Evolutionary conservation across 2,888 invertebrate species (phyloP).

Genomic region (Strigamia transsilvanica): DNA sequence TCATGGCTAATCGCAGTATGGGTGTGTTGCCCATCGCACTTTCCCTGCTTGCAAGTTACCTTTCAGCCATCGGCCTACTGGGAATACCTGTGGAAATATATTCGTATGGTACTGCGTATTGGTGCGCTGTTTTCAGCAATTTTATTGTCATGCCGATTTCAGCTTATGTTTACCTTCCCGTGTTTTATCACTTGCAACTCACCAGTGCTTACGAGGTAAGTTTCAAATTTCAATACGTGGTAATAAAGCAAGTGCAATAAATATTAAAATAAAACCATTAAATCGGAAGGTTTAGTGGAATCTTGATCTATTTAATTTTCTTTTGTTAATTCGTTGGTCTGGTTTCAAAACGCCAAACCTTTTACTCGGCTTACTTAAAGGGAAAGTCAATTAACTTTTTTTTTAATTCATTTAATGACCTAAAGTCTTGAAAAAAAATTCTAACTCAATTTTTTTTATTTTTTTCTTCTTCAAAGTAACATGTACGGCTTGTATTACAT

Average conservation of each 20-base stretch:
- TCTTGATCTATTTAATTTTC: not conserved
- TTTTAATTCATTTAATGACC: too few species aligned
- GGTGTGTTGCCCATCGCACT: slow-evolving; percentile 87
- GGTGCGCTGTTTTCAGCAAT: slow-evolving; percentile 62
- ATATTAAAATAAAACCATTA: not conserved
- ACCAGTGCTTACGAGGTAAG: slow-evolving; percentile 86
- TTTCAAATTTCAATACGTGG: not conserved
- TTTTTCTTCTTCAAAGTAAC: too few species aligned
- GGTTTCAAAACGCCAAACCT: too few species aligned
- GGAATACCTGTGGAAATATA: slow-evolving; percentile 94
- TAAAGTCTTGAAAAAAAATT: too few species aligned
- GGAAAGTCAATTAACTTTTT: too few species aligned
- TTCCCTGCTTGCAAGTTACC: slow-evolving; percentile 87
- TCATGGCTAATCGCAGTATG: slow-evolving; percentile 84
- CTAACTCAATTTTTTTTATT: too few species aligned
- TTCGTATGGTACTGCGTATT: slow-evolving; percentile 77
- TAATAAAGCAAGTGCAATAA: not conserved
- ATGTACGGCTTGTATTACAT: too few species aligned
- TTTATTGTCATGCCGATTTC: slow-evolving; percentile 64
- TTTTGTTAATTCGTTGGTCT: too few species aligned
- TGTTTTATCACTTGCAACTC: slow-evolving; percentile 82
- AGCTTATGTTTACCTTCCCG: slow-evolving; percentile 79
- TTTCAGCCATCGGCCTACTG: slow-evolving; percentile 88
- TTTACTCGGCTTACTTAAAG: too few species aligned
- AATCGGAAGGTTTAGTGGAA: not conserved